Evolutionary conservation across 2,888 invertebrate genomes (phyloP), one percentile per base, ranked within the genome.

Genomic region (Oscheius sp.): DNA sequence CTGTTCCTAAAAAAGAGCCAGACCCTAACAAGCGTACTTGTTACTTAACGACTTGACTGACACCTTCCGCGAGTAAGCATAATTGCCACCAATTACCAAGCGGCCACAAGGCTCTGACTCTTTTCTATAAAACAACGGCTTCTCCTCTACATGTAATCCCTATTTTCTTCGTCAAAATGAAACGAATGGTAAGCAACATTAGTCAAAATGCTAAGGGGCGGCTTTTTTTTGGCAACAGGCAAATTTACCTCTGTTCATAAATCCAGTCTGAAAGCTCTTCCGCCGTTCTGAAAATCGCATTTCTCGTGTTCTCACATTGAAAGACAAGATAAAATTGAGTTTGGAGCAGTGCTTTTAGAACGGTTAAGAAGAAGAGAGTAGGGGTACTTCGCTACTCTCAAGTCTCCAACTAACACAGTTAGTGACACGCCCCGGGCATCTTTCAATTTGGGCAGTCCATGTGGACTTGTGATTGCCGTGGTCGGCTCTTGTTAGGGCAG

Each of bases 391-490:
- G 52, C 16, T 27, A 27, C 66, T 66, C 66, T 66, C 52, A 25
- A 29, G 52, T 35, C 25, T 66, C 66, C 61, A 66, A 66, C 66
- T 66, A 66, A 66, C 66, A 66, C 66, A 66, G 66, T 66, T 66
- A 66, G 66, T 66, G 66, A 66, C 66, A 66, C 66, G 66, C 66
- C 66, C 66, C 66, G 66, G 66, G 66, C 66, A 66, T 66, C 66
- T 66, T 66, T 66, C 66, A 52, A 66, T 66, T 66, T 66, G 52
- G 66, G 52, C 35, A 49, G 66, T 52, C 66, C 66, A 66, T 66
- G 66, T 66, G 66, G 66, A 66, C 66, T 66, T 66, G 66, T 66
- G 66, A 66, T 66, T 66, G 66, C 66, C 66, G 66, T 66, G 49
- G 66, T 52, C 66, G 66, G 66, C 52, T 66, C 66, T 66, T 66